These are phyloP conservation scores for Alligator sinensis DNA, from an alignment of 2,113 vertebrate genomes.

Conservation along the genomic window DNA sequence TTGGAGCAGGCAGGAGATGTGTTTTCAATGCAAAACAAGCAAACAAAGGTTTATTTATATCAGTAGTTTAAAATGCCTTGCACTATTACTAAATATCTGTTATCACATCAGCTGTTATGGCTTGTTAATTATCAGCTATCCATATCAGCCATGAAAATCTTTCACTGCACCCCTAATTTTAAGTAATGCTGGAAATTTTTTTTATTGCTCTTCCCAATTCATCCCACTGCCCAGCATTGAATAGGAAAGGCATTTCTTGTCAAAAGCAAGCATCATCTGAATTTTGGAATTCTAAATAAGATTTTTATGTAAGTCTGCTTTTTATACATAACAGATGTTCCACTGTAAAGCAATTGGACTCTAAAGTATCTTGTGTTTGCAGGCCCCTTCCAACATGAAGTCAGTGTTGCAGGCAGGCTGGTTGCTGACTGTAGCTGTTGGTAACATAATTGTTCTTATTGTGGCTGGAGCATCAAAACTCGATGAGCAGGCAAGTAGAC, in stretches of 20 bases:
- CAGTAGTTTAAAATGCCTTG: too few species aligned
- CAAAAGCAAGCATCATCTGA: background rate
- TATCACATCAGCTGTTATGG: too few species aligned
- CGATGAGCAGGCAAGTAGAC: constrained; percentile 81
- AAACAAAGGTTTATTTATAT: too few species aligned
- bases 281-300: background rate
- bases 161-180: background rate
- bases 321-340: too few species aligned
- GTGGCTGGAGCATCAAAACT: constrained; percentile 88
- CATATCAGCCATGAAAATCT: background rate
- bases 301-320: too few species aligned
- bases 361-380: background rate
- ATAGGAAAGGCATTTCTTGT: background rate
- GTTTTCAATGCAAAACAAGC: too few species aligned
- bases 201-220: background rate
- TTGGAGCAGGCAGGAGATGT: too few species aligned
- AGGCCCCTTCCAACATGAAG: constrained; percentile 98
- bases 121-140: background rate
- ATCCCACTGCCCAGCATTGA: background rate
- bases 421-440: constrained; percentile 90
- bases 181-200: background rate
- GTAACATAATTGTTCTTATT: constrained; percentile 95
- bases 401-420: constrained; percentile 95
- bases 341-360: background rate
- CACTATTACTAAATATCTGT: too few species aligned